Percentiles rank a stretch among this genome's conserved stretches.
phyloP scores from a whole-genome alignment of 2,113 vertebrate genomes.

The Ondatra zibethicus region DNA sequence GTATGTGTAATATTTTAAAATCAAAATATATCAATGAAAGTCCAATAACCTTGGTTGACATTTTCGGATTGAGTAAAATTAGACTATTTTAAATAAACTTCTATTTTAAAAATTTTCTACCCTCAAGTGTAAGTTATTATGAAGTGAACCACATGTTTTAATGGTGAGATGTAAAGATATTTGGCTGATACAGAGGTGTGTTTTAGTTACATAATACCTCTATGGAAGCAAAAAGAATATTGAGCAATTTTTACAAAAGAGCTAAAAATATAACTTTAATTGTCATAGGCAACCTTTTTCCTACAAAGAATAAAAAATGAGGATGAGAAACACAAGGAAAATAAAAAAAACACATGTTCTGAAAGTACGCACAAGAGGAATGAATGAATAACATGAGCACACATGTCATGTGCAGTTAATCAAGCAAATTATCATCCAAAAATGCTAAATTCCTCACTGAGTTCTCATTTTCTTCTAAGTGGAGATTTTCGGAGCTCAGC shows the following conservation, averaged over 20 bases:
- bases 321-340: constrained; percentile 82
- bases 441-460: constrained; percentile 67
- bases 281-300: constrained; percentile 75
- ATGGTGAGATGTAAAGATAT: constrained; percentile 37
- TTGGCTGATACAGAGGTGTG: constrained; percentile 69
- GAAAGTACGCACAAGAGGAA: constrained; percentile 79
- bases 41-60: background rate
- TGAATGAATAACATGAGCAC: constrained; percentile 66
- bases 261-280: constrained; percentile 71
- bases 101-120: constrained; percentile 14
- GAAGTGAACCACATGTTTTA: background rate
- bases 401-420: constrained; percentile 76
- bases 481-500: constrained; percentile 64
- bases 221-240: constrained; percentile 66
- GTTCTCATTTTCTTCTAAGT: constrained; percentile 78
- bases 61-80: constrained; percentile 37
- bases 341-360: constrained; percentile 70
- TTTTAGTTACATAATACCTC: constrained; percentile 75
- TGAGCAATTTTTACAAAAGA: constrained; percentile 72
- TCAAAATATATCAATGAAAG: background rate
- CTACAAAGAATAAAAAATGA: constrained; percentile 66
- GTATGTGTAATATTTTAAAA: background rate
- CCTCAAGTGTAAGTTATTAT: background rate
- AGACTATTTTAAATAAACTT: constrained; percentile 23
- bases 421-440: constrained; percentile 74